Percentiles rank a stretch among this genome's conserved stretches.
Evolutionary conservation across 2,113 vertebrate genomes (phyloP).

Genomic region (Ophthalmotilapia sp.): DNA sequence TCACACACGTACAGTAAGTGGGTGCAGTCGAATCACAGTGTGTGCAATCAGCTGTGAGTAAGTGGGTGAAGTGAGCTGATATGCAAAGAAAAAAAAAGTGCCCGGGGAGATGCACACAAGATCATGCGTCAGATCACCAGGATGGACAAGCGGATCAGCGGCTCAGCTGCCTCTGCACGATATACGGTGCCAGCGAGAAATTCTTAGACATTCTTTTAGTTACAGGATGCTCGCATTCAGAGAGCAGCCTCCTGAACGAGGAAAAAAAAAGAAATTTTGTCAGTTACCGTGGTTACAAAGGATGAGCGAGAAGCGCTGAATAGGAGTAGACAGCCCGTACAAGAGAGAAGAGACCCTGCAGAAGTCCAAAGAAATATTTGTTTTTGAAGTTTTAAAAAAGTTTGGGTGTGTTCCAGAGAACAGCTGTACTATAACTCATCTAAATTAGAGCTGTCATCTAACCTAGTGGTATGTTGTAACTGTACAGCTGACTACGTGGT

Average conservation of each 20-base stretch:
- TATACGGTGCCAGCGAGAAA: neutral
- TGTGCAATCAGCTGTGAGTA: conserved; percentile 43
- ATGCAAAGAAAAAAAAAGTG: neutral
- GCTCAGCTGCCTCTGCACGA: conserved; percentile 1
- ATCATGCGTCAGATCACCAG: conserved; percentile 26
- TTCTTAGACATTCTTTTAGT: conserved; percentile 4
- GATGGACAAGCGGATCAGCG: neutral
- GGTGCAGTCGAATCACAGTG: conserved; percentile 15
- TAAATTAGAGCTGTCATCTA: neutral
- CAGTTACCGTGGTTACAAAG: conserved; percentile 55
- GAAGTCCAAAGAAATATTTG: neutral
- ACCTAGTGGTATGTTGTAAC: neutral
- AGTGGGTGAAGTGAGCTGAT: conserved; percentile 38
- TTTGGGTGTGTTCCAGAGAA: neutral
- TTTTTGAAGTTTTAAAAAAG: neutral
- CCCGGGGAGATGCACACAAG: conserved; percentile 17
- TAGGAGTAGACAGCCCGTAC: neutral
- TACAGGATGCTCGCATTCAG: neutral
- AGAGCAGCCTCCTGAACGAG: neutral
- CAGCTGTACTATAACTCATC: neutral
- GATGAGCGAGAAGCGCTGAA: neutral
- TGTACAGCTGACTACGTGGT: neutral
- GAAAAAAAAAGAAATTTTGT: neutral
- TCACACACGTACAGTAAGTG: conserved; percentile 24
- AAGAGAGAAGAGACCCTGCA: neutral